Base-by-base conservation (phyloP, 2,113 vertebrate genomes). In the Platysteira castanea region DNA sequence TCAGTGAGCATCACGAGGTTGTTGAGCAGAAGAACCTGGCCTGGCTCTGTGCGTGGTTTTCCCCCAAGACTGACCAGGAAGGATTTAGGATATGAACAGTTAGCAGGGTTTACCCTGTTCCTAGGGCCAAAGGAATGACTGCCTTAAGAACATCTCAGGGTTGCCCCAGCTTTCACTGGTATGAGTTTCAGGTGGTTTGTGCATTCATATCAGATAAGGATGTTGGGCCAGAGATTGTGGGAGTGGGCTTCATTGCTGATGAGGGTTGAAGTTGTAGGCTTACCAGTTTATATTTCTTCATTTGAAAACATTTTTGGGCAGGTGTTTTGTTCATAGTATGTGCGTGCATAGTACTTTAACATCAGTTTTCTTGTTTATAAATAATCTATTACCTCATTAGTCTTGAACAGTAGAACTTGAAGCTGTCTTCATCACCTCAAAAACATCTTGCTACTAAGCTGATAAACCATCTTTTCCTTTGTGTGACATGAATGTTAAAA, bases 401-500 rank as follows among this genome's bases (percentile, higher is more conserved):
- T 61, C 28, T 54, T 56, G 61, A 95, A 65, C 60, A 71, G 59
- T 1, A 4, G 68, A 82, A 60, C 63, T 87, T 79, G 61, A 93
- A 82, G 63, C 63, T 92, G 75, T 87, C 56, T 71, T 91, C 50
- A 47, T 83, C 52, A 64, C 73, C 67, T 93, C 50, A 61, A 76
- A 90, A 90, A 23, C 60, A 44, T 73, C 56, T 79, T 82, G 47
- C 76, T 65, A 18, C 54, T 87, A 78, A 89, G 61, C 79, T 85
- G 78, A 70, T 90, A 84, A 96, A 30, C 68, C 68, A 53, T 69
- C 85, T 33, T 92, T 96, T 28, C 35, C 33, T 70, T 91, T 81
- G 76, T 65, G 56, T 83, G 50, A 69, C 57, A 73, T 67, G 82
- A 93, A 96, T 79, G n/a, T 78, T 96, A 89, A 93, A 87, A 93